Conservation (phyloP, 2,888 invertebrate species). For the Abrostola triplasia region DNA sequence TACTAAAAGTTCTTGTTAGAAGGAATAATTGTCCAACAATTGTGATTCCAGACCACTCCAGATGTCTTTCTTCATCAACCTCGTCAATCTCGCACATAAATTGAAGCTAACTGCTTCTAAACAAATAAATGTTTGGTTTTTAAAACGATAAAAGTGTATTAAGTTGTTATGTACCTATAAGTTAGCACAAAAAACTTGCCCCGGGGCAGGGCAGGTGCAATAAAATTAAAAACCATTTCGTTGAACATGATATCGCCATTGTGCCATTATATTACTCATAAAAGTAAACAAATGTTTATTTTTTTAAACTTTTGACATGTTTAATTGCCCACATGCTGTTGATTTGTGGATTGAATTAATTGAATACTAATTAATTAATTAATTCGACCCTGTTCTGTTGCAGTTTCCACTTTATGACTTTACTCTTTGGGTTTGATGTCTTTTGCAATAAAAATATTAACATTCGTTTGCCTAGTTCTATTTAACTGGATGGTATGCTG, state of each 20-base stretch:
- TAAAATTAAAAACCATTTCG: constrained; percentile 37
- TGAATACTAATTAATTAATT: constrained; percentile 14
- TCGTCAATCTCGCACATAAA: no score
- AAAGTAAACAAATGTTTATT: constrained; percentile 18
- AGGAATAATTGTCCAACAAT: no score
- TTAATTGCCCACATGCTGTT: constrained; percentile 29
- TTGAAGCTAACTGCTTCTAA: no score
- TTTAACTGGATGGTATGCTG: constrained; percentile 1
- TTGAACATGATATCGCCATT: constrained; percentile 24
- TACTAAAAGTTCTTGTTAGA: no score
- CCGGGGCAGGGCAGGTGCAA: constrained; percentile 38
- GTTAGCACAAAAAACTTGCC: neutral
- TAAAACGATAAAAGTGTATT: no score
- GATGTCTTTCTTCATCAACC: no score
- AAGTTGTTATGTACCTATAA: no score
- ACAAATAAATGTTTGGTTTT: no score
- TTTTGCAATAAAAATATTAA: constrained; percentile 3
- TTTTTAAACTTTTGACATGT: constrained; percentile 25
- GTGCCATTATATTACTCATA: constrained; percentile 20
- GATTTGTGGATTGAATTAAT: constrained; percentile 19
- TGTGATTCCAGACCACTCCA: no score
- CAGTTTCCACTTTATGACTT: neutral
- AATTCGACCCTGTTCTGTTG: neutral
- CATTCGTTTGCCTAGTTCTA: neutral
- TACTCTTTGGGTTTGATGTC: neutral